Base-by-base conservation (phyloP, 2,797 vertebrate species). In the Esox lucius region DNA sequence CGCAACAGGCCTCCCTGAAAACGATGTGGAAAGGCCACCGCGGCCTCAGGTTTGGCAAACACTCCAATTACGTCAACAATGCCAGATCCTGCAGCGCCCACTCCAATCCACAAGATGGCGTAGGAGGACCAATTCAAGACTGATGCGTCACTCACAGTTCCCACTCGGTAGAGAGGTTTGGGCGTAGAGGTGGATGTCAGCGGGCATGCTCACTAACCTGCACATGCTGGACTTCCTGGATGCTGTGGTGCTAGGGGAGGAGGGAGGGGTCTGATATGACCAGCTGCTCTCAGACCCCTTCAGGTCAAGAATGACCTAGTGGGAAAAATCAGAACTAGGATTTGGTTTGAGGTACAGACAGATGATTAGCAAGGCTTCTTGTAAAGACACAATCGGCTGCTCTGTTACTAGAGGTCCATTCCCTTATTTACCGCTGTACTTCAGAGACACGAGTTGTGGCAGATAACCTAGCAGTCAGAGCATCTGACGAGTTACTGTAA, bases 171-270 rank as follows among this genome's bases (percentile, higher is more conserved):
- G n/a, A 68, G 19, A 48, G 19, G 39, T 49, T 22, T 33, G 28
- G 26, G 62, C 33, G 28, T 33, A 33, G 61, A 12, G 28, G 16
- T 42, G 31, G n/a, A 22, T 16, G 31, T 42, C 17, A 8, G 6
- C 39, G 51, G 70, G 56, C 39, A 31, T 28, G 65, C 56, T 17
- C 56, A 87, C 93, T 87, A 90, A 98, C 97, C 97, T 98, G 95
- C 96, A 98, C 91, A 98, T 96, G 77, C 97, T 98, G 53, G 96
- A 98, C 90, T 98, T 98, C 87, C 97, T 95, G 89, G 97, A 98
- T 87, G 96, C 95, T 33, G 95, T 96, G 80, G 96, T 96, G 86
- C 96, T 96, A 22, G 97, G 97, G 24, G 97, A 98, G 0, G 97
- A 98, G 76, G 97, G 97, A 22, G 97, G 97, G 5, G 96, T 97